Percentiles rank a stretch among this genome's conserved stretches.
phyloP scores from a whole-genome alignment of 2,113 vertebrate genomes.

The Egretta garzetta region DNA sequence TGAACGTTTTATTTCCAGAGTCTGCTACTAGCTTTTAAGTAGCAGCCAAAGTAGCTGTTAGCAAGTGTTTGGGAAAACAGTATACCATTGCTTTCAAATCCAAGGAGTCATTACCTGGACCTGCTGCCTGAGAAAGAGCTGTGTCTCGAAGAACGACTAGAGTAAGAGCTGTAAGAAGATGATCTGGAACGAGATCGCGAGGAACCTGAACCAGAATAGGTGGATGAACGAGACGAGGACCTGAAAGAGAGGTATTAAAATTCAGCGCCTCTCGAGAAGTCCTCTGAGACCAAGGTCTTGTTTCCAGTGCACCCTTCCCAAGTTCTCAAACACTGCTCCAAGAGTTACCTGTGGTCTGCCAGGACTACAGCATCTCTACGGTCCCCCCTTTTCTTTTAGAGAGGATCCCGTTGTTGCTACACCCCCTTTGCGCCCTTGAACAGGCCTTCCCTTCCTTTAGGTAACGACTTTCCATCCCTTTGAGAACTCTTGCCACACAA shows the following conservation, averaged over 20 bases:
- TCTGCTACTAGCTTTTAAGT: neutral
- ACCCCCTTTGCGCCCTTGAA: neutral
- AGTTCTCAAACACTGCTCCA: neutral
- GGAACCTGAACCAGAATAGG: conserved; percentile 93
- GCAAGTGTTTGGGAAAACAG: neutral
- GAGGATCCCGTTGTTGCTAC: neutral
- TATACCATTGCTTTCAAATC: fast-evolving
- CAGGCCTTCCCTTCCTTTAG: neutral
- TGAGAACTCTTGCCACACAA: neutral
- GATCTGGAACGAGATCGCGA: conserved; percentile 86
- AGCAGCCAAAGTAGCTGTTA: neutral
- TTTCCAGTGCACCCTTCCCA: neutral
- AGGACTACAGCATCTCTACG: neutral
- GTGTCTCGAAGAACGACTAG: conserved; percentile 92
- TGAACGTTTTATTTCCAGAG: neutral
- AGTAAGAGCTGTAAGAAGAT: conserved; percentile 94
- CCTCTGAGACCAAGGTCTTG: neutral
- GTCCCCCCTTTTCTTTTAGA: neutral
- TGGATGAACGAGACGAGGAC: conserved; percentile 93
- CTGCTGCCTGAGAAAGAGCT: conserved; percentile 96
- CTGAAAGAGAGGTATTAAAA: conserved; percentile 55
- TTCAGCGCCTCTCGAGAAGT: neutral
- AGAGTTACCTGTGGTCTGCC: neutral
- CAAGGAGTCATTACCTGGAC: conserved; percentile 80
- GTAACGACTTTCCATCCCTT: neutral